Conservation (phyloP, 2,113 vertebrate species). For the Zapornia atra region DNA sequence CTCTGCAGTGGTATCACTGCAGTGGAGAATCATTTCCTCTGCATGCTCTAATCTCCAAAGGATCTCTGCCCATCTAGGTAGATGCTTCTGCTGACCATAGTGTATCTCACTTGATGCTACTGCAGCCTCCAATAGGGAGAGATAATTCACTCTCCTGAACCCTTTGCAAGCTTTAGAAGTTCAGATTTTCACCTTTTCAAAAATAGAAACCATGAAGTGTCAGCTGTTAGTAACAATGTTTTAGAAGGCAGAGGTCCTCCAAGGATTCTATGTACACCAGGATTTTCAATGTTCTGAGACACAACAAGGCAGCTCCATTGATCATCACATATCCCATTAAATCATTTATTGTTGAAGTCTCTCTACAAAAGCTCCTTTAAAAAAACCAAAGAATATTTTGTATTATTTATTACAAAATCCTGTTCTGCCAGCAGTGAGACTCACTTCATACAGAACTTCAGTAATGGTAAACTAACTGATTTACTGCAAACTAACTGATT, state of each 20-base stretch:
- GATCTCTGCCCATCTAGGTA: not conserved
- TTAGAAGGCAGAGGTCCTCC: not conserved
- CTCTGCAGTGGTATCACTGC: not conserved
- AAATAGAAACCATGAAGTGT: not conserved
- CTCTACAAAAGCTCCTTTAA: constrained; percentile 38
- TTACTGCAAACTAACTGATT: constrained; percentile 67
- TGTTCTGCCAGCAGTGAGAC: constrained; percentile 41
- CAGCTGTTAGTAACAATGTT: not conserved
- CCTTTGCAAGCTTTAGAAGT: not conserved
- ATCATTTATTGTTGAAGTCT: constrained; percentile 49
- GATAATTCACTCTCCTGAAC: not conserved
- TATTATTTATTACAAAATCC: constrained; percentile 63
- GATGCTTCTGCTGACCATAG: not conserved
- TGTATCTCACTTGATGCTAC: not conserved
- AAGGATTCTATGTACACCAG: not conserved
- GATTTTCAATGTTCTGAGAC: not conserved
- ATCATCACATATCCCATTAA: constrained; percentile 29
- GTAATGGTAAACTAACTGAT: constrained; percentile 67
- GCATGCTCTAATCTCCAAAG: not conserved
- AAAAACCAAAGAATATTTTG: constrained; percentile 41
- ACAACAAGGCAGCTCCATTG: not conserved
- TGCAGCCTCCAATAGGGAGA: not conserved
- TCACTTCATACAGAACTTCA: constrained; percentile 38
- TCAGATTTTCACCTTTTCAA: not conserved
- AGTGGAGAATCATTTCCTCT: not conserved